Percentiles rank a stretch among this genome's conserved stretches.
Evolutionary conservation across 2,113 vertebrate species (phyloP).

Genomic region (Tragelaphus strepsiceros): DNA sequence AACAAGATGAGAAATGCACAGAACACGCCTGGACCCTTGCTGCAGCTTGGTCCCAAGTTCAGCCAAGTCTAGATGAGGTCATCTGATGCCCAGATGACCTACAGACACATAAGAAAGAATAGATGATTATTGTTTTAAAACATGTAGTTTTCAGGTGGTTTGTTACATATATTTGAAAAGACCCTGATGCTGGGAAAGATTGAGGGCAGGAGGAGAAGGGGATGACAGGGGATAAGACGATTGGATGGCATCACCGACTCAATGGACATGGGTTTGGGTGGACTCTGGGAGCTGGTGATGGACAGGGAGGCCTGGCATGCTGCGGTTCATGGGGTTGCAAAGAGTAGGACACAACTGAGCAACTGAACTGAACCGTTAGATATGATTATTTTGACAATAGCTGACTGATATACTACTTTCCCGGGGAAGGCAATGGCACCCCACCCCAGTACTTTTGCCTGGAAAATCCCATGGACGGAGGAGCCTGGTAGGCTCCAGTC

Average conservation of each 20-base stretch:
- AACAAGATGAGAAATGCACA: neutral
- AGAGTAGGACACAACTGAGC: fast-evolving
- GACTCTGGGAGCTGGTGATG: neutral
- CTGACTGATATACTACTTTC: neutral
- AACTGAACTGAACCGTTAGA: neutral
- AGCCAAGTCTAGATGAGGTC: neutral
- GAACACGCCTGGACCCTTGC: neutral
- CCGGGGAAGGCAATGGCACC: too few relatives aligned
- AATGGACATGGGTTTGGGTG: neutral
- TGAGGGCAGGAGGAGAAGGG: neutral
- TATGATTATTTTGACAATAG: neutral
- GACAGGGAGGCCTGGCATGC: neutral
- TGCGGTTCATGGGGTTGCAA: neutral
- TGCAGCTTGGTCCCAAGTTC: neutral
- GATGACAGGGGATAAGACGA: neutral
- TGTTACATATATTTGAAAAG: neutral
- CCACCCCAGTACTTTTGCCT: too few relatives aligned
- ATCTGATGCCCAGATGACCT: neutral
- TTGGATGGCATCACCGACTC: neutral
- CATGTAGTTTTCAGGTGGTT: neutral
- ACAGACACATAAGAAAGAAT: neutral
- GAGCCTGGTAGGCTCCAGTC: too few relatives aligned
- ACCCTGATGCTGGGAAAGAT: neutral
- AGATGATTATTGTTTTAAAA: neutral
- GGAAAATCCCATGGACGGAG: too few relatives aligned